Conservation (phyloP, 2,113 vertebrate genomes). For the Gambusia affinis region DNA sequence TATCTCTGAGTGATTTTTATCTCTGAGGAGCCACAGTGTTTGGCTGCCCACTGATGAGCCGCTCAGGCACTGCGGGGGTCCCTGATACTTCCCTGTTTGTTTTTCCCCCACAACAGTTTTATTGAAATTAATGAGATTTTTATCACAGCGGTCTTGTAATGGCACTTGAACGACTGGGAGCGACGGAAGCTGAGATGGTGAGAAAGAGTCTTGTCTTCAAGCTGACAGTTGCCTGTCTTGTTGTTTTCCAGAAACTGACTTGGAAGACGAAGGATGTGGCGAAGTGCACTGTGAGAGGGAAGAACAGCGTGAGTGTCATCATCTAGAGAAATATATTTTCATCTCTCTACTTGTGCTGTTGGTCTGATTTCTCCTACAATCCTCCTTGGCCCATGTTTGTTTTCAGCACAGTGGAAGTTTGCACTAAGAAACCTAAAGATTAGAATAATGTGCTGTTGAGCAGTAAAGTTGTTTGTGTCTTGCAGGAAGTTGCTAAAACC, state of each 20-base stretch:
- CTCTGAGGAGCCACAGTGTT: conserved; percentile 20
- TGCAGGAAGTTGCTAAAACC: conserved; percentile 20
- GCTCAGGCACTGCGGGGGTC: conserved; percentile 17
- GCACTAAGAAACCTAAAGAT: conserved; percentile 1
- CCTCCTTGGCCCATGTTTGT: neutral
- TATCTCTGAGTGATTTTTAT: conserved; percentile 38
- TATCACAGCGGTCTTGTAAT: conserved; percentile 64
- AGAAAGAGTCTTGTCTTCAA: conserved; percentile 42
- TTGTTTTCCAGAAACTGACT: conserved; percentile 79
- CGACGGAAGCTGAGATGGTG: conserved; percentile 37
- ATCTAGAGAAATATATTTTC: conserved; percentile 9
- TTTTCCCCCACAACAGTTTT: conserved; percentile 45
- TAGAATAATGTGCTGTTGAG: neutral
- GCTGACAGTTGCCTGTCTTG: conserved; percentile 58
- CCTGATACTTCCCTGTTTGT: conserved; percentile 40
- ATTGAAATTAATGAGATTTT: conserved; percentile 74
- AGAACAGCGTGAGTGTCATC: conserved; percentile 82
- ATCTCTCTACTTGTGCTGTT: neutral
- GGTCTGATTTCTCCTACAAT: conserved; percentile 1
- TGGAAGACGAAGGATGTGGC: conserved; percentile 85
- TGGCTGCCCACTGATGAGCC: conserved; percentile 26
- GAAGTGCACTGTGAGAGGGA: conserved; percentile 84
- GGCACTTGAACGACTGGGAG: conserved; percentile 52
- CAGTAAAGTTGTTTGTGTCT: conserved; percentile 11
- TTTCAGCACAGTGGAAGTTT: conserved; percentile 24